A percentile compares a stretch with the other conserved stretches of the same genome.
Conservation (phyloP, 2,888 invertebrate genomes). For the Eupithecia inturbata region DNA sequence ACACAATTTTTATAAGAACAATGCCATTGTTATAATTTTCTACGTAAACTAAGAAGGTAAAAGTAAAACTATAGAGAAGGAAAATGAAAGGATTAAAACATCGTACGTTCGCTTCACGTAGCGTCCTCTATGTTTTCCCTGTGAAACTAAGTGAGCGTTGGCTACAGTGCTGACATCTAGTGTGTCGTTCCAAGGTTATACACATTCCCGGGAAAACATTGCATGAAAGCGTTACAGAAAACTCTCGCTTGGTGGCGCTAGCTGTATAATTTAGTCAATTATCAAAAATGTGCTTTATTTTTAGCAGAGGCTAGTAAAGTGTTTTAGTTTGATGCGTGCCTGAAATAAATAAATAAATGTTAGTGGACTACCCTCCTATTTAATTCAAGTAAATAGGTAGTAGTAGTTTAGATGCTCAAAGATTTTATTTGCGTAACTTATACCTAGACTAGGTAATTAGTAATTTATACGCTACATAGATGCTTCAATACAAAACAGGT, state of each 20-base stretch:
- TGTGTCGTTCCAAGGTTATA: background rate
- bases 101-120: background rate
- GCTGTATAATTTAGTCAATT: background rate
- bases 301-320: too few species aligned
- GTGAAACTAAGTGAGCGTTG: conserved; percentile 18
- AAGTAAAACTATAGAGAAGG: background rate
- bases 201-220: background rate
- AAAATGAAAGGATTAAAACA: background rate
- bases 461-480: background rate
- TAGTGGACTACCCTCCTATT: background rate
- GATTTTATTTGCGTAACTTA: background rate
- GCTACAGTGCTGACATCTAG: conserved; percentile 24
- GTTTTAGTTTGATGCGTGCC: background rate
- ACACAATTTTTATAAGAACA: conserved; percentile 23
- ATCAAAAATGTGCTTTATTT: too few species aligned
- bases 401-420: background rate
- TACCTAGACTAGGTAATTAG: background rate
- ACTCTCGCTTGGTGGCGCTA: conserved; percentile 21
- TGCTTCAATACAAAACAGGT: background rate
- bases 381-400: background rate
- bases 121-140: conserved; percentile 31
- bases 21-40: conserved; percentile 22
- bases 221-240: conserved; percentile 13
- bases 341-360: conserved; percentile 5
- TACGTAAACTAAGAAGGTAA: conserved; percentile 7